Conservation (phyloP, 1,140 invertebrate genomes). For the Aphelenchoides fujianensis region DNA sequence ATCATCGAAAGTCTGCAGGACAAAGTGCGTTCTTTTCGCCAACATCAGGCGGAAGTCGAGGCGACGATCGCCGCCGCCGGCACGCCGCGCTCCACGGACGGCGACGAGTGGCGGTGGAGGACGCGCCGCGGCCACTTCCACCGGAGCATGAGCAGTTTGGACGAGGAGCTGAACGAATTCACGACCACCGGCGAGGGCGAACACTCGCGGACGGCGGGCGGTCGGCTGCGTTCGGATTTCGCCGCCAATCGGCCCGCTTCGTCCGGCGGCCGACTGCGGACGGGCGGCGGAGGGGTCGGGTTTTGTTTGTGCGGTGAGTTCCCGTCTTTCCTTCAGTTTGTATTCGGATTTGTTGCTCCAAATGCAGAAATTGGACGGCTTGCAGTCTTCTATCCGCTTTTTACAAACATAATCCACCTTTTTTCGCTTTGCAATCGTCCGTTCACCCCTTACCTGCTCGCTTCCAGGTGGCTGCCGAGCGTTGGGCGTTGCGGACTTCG, state of each 20-base stretch:
- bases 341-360: too few species aligned
- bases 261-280: not conserved
- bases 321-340: not conserved
- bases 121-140: not conserved
- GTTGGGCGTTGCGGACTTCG: not conserved
- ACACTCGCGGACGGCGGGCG: not conserved
- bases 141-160: slow-evolving; percentile 7
- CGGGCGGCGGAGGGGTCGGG: too few species aligned
- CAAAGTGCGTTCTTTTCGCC: slow-evolving; percentile 2
- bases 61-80: not conserved
- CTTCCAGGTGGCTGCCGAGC: not conserved
- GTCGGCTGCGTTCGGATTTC: not conserved
- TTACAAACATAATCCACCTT: too few species aligned
- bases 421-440: not conserved
- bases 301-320: not conserved
- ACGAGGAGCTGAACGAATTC: not conserved
- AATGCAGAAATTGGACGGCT: too few species aligned
- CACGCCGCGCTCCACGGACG: not conserved
- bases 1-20: not conserved
- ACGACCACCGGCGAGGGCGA: not conserved
- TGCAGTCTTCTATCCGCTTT: too few species aligned
- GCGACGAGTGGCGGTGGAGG: too few species aligned
- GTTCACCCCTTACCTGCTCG: too few species aligned
- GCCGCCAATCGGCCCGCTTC: not conserved
- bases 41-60: slow-evolving; percentile 11